Evolutionary conservation across 2,797 vertebrate genomes (phyloP), one percentile per base, ranked within the genome.

Genomic region (Setipinna tenuifilis): DNA sequence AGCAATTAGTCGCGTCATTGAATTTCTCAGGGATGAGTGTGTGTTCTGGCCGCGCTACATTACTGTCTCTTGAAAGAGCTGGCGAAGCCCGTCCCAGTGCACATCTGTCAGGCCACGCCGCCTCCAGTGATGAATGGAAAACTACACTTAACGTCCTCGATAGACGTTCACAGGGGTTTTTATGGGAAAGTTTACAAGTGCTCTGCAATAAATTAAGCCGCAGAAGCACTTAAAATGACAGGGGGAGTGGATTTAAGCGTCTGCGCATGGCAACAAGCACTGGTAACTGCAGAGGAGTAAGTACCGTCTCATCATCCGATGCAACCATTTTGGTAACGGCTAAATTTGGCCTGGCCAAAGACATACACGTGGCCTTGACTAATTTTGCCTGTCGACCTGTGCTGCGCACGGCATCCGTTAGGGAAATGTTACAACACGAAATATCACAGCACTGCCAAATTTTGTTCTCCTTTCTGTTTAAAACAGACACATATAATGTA

Each of bases 171-270:
- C 87, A 87, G 83, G 90, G 88, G 87, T 94, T 91, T 91, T 90
- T 91, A 94, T 91, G 91, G 91, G 93, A 94, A 93, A 90, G 93
- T 95, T 95, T 95, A 95, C 93, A 95, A 95, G 94, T 94, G 92
- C 91, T 92, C 90, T n/a, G 89, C 92, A 92, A 94, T 95, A 93
- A 94, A 95, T 93, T 93, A 95, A 92, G 91, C 92, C 89, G 91
- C 92, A 93, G 94, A 93, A 94, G 94, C 94, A 95, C 95, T 96
- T 95, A 93, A 94, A 93, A 92, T 94, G 94, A 95, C 95, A 95
- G 93, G 89, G 91, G 92, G 93, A 91, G 93, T 92, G 92, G 93
- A 94, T 95, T 94, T 94, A 94, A 94, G 91, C 82, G 92, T 93
- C 93, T 93, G 89, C 82, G 83, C 88, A 87, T 31, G 23, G 84